phyloP scores from a whole-genome alignment of 2,797 vertebrate genomes.

The Brotula barbata region DNA sequence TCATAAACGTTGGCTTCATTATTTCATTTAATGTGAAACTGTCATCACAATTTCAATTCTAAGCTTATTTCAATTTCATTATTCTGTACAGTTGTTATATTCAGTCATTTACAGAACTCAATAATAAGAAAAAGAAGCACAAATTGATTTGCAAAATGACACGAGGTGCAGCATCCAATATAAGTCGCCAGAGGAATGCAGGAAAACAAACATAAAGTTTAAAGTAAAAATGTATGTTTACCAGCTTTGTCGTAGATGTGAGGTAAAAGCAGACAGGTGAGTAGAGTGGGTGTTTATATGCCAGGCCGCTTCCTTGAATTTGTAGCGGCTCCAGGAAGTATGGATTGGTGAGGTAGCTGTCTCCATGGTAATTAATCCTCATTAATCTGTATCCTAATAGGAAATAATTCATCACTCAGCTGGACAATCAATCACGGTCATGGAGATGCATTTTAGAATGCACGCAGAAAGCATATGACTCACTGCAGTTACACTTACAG shows the following conservation, averaged over 20 bases:
- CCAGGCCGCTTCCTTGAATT: conserved; percentile 23
- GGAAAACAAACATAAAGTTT: not conserved
- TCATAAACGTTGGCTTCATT: conserved; percentile 18
- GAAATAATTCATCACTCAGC: conserved; percentile 39
- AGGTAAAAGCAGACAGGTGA: not conserved
- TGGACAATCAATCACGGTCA: conserved; percentile 26
- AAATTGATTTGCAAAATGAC: conserved; percentile 24
- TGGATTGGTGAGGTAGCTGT: conserved; percentile 48
- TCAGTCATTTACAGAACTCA: not conserved
- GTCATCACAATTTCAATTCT: no score
- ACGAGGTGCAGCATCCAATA: conserved; percentile 10
- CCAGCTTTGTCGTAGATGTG: conserved; percentile 19
- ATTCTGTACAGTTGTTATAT: not conserved
- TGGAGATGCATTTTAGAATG: conserved; percentile 18
- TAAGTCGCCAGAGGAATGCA: not conserved
- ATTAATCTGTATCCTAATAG: conserved; percentile 59
- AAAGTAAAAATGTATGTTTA: not conserved
- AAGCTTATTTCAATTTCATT: no score
- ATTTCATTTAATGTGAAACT: conserved; percentile 21
- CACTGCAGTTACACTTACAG: conserved; percentile 17
- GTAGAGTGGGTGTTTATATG: conserved; percentile 17
- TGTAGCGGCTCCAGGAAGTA: conserved; percentile 28
- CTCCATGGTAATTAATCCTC: conserved; percentile 66
- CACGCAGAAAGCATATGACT: conserved; percentile 7
- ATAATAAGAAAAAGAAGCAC: conserved; percentile 58